phyloP scores from a whole-genome alignment of 2,888 invertebrate species.

The Diarsia brunnea region DNA sequence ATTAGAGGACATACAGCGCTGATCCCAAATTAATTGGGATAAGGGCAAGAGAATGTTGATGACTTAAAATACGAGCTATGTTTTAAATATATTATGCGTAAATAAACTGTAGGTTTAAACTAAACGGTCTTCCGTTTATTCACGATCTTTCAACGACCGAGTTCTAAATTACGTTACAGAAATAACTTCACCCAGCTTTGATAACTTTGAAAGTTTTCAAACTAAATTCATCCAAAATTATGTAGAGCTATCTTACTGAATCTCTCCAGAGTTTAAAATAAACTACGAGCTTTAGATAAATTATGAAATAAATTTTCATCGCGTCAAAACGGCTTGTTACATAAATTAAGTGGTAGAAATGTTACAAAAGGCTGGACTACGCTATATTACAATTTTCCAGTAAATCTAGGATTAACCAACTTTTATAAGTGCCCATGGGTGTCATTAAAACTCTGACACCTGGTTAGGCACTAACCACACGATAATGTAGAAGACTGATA shows the following conservation, averaged over 20 bases:
- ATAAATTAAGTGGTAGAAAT: conserved; percentile 17
- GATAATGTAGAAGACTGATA: too few species aligned
- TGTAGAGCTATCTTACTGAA: conserved; percentile 25
- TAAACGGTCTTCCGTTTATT: conserved; percentile 24
- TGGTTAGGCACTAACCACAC: too few species aligned
- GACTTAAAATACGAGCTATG: neutral
- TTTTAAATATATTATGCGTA: neutral
- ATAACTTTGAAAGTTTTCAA: conserved; percentile 47
- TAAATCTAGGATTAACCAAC: neutral
- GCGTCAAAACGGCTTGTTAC: conserved; percentile 20
- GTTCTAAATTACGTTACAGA: conserved; percentile 39
- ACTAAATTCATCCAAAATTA: conserved; percentile 50
- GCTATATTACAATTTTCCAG: neutral
- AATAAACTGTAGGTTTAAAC: conserved; percentile 23
- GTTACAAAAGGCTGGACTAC: neutral
- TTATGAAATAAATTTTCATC: conserved; percentile 31
- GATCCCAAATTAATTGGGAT: too few species aligned
- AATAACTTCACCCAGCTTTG: conserved; percentile 50
- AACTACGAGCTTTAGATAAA: conserved; percentile 33
- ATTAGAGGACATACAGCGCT: too few species aligned
- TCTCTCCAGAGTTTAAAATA: conserved; percentile 30
- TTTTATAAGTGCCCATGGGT: neutral
- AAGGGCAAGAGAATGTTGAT: too few species aligned
- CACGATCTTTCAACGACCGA: conserved; percentile 28
- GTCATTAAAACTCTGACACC: too few species aligned